phyloP scores from a whole-genome alignment of 1,140 invertebrate species.

The Zeugodacus cucurbitae region DNA sequence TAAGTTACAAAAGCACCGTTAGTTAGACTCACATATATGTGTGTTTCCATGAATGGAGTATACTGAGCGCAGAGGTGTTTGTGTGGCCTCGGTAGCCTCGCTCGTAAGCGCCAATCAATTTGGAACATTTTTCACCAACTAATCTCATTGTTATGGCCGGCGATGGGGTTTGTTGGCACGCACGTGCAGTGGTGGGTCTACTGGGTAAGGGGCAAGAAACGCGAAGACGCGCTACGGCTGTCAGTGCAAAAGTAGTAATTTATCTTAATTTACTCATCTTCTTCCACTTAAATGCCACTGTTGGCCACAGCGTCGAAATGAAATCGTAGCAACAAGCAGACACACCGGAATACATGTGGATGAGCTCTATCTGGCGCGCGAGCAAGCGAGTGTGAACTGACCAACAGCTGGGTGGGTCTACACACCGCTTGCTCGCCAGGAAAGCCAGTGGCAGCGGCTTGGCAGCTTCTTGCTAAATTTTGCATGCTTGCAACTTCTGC shows the following conservation, averaged over 20 bases:
- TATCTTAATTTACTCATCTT: constrained; percentile 41
- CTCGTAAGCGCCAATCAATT: constrained; percentile 32
- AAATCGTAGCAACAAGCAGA: neutral
- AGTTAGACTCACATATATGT: neutral
- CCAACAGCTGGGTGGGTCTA: neutral
- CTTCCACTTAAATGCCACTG: constrained; percentile 23
- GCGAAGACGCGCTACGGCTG: constrained; percentile 1
- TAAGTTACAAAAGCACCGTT: neutral
- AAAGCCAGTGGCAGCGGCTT: neutral
- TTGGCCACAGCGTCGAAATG: neutral
- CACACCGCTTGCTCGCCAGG: neutral
- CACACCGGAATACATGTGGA: neutral
- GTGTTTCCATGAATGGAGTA: neutral
- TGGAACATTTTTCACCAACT: constrained; percentile 19
- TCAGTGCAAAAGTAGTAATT: constrained; percentile 38
- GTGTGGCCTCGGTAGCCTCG: neutral
- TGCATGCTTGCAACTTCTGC: constrained; percentile 13
- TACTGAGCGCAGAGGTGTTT: neutral
- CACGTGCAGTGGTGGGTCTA: neutral
- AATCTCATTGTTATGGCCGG: constrained; percentile 12
- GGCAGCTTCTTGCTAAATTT: neutral
- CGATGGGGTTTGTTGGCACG: neutral
- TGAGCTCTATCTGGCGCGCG: too few relatives aligned
- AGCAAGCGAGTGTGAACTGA: constrained; percentile 14
- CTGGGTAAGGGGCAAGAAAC: neutral